Percentiles rank a stretch among this genome's conserved stretches.
Conservation (phyloP, 2,888 invertebrate species). For the Chrysolina oricalcia region DNA sequence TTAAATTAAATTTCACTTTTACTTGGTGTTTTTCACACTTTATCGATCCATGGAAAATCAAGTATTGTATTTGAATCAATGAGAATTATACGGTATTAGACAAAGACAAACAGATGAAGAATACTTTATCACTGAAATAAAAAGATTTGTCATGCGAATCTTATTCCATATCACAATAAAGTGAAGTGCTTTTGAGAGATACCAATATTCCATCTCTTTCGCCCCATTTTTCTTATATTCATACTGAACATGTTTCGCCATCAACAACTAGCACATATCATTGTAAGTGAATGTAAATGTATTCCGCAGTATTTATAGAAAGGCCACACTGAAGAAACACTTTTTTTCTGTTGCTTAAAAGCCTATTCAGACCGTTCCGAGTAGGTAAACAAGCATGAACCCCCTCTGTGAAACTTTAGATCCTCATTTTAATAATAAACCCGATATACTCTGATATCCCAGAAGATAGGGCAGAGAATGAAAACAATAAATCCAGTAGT, state of each 20-base stretch:
- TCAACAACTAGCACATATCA: slow-evolving; percentile 15
- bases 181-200: not conserved
- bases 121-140: too few relatives aligned
- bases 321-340: slow-evolving; percentile 47
- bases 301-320: slow-evolving; percentile 43
- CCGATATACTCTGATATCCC: slow-evolving; percentile 44
- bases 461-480: slow-evolving; percentile 56
- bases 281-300: slow-evolving; percentile 36
- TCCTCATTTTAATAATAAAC: slow-evolving; percentile 50
- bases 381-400: slow-evolving; percentile 45
- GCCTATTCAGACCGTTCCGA: slow-evolving; percentile 40
- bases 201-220: not conserved
- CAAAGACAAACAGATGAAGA: too few relatives aligned
- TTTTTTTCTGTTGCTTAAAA: slow-evolving; percentile 49
- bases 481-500: slow-evolving; percentile 52
- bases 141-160: too few relatives aligned
- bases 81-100: too few relatives aligned
- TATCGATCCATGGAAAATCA: too few relatives aligned
- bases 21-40: too few relatives aligned
- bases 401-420: slow-evolving; percentile 54
- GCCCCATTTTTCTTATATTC: not conserved
- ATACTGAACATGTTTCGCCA: not conserved
- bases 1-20: too few relatives aligned
- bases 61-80: too few relatives aligned
- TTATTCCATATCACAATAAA: not conserved